phyloP scores from a whole-genome alignment of 2,888 invertebrate genomes.

The Rhagonycha lutea region DNA sequence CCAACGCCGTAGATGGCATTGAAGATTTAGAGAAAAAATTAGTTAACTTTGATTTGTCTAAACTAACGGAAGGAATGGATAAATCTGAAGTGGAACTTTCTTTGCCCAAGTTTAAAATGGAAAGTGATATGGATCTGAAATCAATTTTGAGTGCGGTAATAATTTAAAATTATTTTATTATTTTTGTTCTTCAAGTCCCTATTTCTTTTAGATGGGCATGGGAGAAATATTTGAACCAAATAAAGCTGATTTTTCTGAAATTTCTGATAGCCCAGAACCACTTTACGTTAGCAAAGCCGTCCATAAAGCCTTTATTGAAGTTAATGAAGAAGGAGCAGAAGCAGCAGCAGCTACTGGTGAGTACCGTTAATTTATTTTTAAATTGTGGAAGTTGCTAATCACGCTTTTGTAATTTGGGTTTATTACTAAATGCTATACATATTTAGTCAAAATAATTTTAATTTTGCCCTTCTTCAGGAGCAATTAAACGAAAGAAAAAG shows the following conservation, averaged over 20 bases:
- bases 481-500: constrained; percentile 27
- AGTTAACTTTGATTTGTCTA: constrained; percentile 58
- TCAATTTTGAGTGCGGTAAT: constrained; percentile 66
- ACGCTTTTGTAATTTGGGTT: neutral
- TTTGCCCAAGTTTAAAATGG: constrained; percentile 81
- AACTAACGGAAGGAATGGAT: constrained; percentile 57
- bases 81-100: constrained; percentile 65
- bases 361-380: constrained; percentile 42
- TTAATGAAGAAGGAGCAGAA: constrained; percentile 87
- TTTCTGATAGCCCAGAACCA: constrained; percentile 55
- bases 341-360: constrained; percentile 83
- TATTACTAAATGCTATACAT: neutral
- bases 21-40: constrained; percentile 64
- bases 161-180: neutral
- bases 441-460: neutral
- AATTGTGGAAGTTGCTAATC: neutral
- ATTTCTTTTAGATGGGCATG: constrained; percentile 67
- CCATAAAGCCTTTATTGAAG: constrained; percentile 85
- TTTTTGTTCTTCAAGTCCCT: neutral
- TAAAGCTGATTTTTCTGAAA: constrained; percentile 67
- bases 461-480: constrained; percentile 25
- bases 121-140: constrained; percentile 68
- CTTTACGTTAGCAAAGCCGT: constrained; percentile 71
- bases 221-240: constrained; percentile 62
- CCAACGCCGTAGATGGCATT: constrained; percentile 71